phyloP scores from a whole-genome alignment of 2,797 vertebrate species.

The Sphaeramia orbicularis region DNA sequence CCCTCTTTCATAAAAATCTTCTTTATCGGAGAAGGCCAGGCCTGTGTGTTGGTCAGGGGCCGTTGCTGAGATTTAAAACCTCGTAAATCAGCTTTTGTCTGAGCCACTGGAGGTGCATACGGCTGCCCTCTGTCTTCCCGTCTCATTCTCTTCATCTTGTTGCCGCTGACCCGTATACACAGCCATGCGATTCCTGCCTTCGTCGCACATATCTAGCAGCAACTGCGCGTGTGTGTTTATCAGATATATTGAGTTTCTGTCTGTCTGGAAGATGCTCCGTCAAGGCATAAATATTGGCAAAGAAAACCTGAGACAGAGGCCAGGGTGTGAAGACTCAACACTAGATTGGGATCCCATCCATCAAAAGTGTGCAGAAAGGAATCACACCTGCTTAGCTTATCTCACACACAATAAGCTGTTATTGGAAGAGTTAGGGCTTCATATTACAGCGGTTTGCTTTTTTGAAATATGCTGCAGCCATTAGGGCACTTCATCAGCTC shows the following conservation, averaged over 20 bases:
- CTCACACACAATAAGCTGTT: conserved; percentile 51
- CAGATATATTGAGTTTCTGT: conserved; percentile 69
- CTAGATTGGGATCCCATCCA: conserved; percentile 61
- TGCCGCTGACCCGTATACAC: conserved; percentile 32
- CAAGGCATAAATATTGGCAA: conserved; percentile 61
- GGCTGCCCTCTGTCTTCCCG: conserved; percentile 53
- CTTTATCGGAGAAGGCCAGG: conserved; percentile 72
- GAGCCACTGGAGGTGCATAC: conserved; percentile 59
- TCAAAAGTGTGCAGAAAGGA: conserved; percentile 43
- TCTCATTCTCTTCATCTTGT: conserved; percentile 25
- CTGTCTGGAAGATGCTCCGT: conserved; percentile 49
- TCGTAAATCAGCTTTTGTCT: conserved; percentile 74
- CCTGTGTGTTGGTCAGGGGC: conserved; percentile 58
- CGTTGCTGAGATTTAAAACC: conserved; percentile 68
- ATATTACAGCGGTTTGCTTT: conserved; percentile 48
- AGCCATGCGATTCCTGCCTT: conserved; percentile 8
- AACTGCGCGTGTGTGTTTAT: conserved; percentile 41
- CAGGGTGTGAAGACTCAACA: conserved; percentile 48
- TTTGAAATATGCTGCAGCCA: conserved; percentile 46
- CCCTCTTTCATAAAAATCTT: conserved; percentile 50
- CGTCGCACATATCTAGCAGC: background rate
- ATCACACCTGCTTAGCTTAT: conserved; percentile 64
- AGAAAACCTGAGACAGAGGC: conserved; percentile 54
- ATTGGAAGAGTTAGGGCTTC: conserved; percentile 53
- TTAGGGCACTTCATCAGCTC: conserved; percentile 44